A percentile compares a stretch with the other conserved stretches of the same genome.
Evolutionary conservation across 2,113 vertebrate genomes (phyloP).

Genomic region (Ranitomeya variabilis): DNA sequence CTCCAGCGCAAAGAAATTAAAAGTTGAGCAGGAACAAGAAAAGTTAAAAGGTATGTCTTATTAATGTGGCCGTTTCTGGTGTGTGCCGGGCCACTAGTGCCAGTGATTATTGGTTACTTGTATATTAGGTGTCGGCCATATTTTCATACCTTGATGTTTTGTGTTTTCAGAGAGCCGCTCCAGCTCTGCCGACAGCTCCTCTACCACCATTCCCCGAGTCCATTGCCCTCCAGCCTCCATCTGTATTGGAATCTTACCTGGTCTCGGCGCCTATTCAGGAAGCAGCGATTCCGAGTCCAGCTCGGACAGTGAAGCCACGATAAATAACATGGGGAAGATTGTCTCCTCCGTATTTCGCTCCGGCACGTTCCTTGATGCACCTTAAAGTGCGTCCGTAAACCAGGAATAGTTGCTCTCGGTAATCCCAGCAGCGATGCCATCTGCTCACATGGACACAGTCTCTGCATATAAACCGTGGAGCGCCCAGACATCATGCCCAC

Average conservation of each 20-base stretch:
- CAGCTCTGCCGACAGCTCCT: constrained; percentile 66
- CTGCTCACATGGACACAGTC: background rate
- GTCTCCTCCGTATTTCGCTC: constrained; percentile 80
- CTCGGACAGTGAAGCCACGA: constrained; percentile 93
- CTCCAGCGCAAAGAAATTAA: constrained; percentile 88
- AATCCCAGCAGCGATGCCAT: background rate
- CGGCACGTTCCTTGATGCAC: constrained; percentile 76
- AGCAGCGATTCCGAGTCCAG: constrained; percentile 98
- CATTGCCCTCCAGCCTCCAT: constrained; percentile 90
- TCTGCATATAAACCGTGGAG: background rate
- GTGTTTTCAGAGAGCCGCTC: constrained; percentile 66
- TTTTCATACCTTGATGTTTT: background rate
- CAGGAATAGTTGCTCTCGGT: background rate
- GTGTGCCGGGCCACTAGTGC: no score
- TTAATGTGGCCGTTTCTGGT: background rate
- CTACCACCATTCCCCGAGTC: constrained; percentile 69
- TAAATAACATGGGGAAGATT: constrained; percentile 84
- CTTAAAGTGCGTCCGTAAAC: constrained; percentile 60
- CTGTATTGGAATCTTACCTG: constrained; percentile 93
- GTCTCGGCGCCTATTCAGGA: constrained; percentile 90
- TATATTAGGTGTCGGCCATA: background rate
- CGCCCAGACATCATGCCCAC: background rate
- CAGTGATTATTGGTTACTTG: background rate
- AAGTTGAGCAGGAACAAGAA: constrained; percentile 75
- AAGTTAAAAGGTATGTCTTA: constrained; percentile 72